Base-by-base conservation (phyloP, 2,113 vertebrate genomes). In the Megaceryle torquata region DNA sequence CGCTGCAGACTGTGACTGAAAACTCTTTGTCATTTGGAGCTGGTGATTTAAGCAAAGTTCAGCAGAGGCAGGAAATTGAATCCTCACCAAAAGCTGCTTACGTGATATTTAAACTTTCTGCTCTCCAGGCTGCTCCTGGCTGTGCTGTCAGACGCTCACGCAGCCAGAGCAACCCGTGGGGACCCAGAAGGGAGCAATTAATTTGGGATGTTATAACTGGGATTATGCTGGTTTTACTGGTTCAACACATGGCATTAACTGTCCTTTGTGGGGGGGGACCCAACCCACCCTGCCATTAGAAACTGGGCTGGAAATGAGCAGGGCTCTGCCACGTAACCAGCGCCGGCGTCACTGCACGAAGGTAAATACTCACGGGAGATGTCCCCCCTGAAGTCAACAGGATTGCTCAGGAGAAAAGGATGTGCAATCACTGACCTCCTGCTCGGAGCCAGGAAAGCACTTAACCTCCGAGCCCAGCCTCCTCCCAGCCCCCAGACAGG, bases 31-130 rank as follows among this genome's bases (percentile, higher is more conserved):
- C 93, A 96, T 84, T 53, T 48, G 46, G 77, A 84, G 82, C 60
- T 61, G 43, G 81, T 85, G 65, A 26, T n/a, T 72, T 44, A 46
- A 87, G 83, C 86, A 89, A 93, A 96, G 94, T 91, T 96, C 94
- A 96, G 87, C 82, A 63, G 88, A 96, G 92, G 86, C 94, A 97
- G 96, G 93, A 97, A 97, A 97, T 86, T 84, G 65, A 90, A 94
- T 90, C 90, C 78, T 90, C 75, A 21, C 48, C 67, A 50, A 60
- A 88, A 92, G 86, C 51, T 37, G 90, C 82, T 81, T 65, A 22
- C 3, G 20, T 93, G 87, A 54, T 91, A 77, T 14, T 48, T 82
- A 37, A 26, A 72, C 91, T 83, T 51, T 69, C 25, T 65, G 76
- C 70, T 78, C 72, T n/a, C 24, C 33, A 76, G 24, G 50, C 86